phyloP scores from a whole-genome alignment of 2,888 invertebrate species.

The Sinelater perroti region DNA sequence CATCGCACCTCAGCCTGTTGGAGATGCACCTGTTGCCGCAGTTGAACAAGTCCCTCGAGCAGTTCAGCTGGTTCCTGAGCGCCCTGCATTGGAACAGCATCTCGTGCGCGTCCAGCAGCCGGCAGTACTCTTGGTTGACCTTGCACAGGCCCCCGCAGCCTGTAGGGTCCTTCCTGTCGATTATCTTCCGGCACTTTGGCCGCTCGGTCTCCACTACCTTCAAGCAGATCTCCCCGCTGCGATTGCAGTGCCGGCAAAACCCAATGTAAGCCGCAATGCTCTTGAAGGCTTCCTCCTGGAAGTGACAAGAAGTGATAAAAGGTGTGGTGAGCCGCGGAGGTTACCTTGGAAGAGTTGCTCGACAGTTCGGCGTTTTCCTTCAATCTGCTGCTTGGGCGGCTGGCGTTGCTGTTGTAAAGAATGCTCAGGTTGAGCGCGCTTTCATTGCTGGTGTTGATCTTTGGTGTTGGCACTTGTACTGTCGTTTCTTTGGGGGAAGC shows the following conservation, averaged over 20 bases:
- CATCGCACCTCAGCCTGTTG: slow-evolving; percentile 72
- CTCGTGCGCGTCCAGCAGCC: slow-evolving; percentile 65
- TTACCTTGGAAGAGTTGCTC: neutral
- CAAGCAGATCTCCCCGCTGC: slow-evolving; percentile 51
- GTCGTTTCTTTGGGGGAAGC: neutral
- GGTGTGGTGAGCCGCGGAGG: too few relatives aligned
- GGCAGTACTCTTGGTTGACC: slow-evolving; percentile 71
- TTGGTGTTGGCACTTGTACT: slow-evolving; percentile 19
- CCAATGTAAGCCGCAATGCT: slow-evolving; percentile 13
- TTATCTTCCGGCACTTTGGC: slow-evolving; percentile 51
- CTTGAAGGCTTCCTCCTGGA: slow-evolving; percentile 1
- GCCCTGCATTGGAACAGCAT: slow-evolving; percentile 66
- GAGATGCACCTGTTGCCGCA: slow-evolving; percentile 78
- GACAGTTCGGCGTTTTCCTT: neutral
- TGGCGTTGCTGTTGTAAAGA: neutral
- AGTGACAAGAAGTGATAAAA: too few relatives aligned
- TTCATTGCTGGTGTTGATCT: slow-evolving; percentile 2
- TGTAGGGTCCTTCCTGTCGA: slow-evolving; percentile 57
- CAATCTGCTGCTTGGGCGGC: neutral
- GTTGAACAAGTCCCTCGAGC: slow-evolving; percentile 72
- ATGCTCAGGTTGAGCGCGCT: neutral
- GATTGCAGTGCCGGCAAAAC: slow-evolving; percentile 48
- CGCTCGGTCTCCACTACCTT: slow-evolving; percentile 49
- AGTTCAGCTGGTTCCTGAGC: slow-evolving; percentile 66
- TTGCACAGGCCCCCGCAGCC: slow-evolving; percentile 75